Conservation (phyloP, 2,797 vertebrate species). For the Melanotaenia parkinsoni region DNA sequence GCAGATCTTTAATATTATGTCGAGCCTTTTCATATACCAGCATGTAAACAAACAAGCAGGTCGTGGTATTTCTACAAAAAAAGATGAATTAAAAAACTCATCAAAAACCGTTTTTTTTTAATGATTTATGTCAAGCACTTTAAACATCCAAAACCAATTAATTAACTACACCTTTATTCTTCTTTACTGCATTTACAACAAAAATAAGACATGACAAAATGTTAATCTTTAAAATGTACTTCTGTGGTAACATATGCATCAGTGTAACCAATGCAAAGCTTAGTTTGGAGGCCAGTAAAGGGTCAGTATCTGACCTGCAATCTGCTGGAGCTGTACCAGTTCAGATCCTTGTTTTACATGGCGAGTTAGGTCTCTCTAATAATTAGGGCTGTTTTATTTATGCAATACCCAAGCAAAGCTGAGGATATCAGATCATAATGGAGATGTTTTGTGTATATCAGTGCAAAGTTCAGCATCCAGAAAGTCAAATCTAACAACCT, state of each 20-base stretch:
- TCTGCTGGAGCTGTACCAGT: not conserved
- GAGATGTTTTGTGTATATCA: not conserved
- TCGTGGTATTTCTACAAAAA: not conserved
- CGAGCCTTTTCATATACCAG: not conserved
- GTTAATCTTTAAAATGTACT: not conserved
- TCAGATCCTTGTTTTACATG: not conserved
- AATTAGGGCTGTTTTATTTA: not conserved
- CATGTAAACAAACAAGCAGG: not conserved
- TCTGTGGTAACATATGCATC: not conserved
- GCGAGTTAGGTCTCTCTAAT: not conserved
- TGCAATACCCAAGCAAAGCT: not conserved
- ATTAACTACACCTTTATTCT: not conserved
- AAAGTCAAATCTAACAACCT: not conserved
- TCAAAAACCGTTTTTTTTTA: too few species aligned
- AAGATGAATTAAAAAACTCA: too few species aligned
- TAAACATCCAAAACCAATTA: too few species aligned
- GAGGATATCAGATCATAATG: not conserved
- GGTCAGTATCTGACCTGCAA: not conserved
- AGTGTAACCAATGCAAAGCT: too few species aligned
- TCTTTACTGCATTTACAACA: not conserved
- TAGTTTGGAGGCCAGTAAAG: not conserved
- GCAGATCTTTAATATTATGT: not conserved
- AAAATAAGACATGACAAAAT: not conserved
- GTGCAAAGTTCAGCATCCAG: not conserved
- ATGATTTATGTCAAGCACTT: too few species aligned